Base-by-base conservation (phyloP, 2,797 vertebrate species). In the Sebastes minor region DNA sequence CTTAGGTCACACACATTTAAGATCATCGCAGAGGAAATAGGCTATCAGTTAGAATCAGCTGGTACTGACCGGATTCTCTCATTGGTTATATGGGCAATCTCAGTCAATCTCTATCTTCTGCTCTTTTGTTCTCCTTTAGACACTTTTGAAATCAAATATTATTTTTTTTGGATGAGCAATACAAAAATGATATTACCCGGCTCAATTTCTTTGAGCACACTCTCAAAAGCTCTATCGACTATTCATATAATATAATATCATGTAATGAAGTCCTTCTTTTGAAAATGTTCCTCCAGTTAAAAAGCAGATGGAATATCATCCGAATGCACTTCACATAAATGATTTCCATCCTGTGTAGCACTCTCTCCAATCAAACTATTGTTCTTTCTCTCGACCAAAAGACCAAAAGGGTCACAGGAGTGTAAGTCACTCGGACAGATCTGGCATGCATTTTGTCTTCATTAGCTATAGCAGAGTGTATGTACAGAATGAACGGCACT, bases 401-500 rank as follows among this genome's bases (percentile, higher is more conserved):
- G 69, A 71, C 27, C 71, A 66, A 56, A 79, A 59, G 61, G 78
- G 82, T 86, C 79, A 73, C 57, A 74, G 57, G 46, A 56, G 74
- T 78, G 20, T 27, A 22, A 76, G 64, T 71, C 79, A 81, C 61
- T 70, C 46, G 72, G 66, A 85, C 74, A 89, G 80, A 84, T 78
- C 83, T 81, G 82, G 82, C 90, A 94, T 93, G 93, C 93, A 93
- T 81, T 89, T 85, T 69, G 67, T 91, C 83, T 92, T 93, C 78
- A 88, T 94, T 91, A 94, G 87, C 92, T 92, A 84, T 83, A 93
- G 91, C 90, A 93, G 71, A 93, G 87, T 81, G 88, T 80, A 91
- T 88, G 93, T 96, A 97, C 95, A 95, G 91, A 97, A 97, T 97
- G 94, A 95, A 95, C 92, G 93, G 90, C 96, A 99, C 97, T 98